Evolutionary conservation across 2,797 vertebrate species (phyloP).

Genomic region (Gallinago stenura): DNA sequence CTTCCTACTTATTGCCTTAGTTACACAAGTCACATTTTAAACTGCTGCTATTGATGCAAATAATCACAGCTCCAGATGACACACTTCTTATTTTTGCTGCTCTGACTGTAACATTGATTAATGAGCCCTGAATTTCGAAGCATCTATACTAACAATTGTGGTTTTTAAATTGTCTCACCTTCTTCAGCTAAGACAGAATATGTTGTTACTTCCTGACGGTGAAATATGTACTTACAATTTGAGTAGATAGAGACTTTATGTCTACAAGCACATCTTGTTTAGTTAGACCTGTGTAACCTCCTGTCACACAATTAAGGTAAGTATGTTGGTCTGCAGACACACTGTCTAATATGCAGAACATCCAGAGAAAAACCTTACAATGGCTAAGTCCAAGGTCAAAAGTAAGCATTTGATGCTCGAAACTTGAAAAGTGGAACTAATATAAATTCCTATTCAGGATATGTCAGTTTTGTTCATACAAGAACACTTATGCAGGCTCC

Average conservation of each 20-base stretch:
- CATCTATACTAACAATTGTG: not conserved
- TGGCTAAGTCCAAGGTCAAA: not conserved
- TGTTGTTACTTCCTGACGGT: not conserved
- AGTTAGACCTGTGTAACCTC: not conserved
- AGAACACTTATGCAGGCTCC: not conserved
- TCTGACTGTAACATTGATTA: constrained; percentile 65
- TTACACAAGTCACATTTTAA: constrained; percentile 24
- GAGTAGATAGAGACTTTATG: not conserved
- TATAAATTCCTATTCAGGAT: not conserved
- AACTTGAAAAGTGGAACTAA: not conserved
- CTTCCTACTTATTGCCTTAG: not conserved
- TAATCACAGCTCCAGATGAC: constrained; percentile 34
- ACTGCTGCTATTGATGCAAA: not conserved
- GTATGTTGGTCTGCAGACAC: not conserved
- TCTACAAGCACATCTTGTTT: not conserved
- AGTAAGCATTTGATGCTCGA: not conserved
- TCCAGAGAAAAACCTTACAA: not conserved
- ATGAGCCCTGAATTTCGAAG: constrained; percentile 44
- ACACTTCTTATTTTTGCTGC: constrained; percentile 23
- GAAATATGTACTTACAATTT: not conserved
- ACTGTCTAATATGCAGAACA: not conserved
- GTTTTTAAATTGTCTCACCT: not conserved
- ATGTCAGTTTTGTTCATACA: not conserved
- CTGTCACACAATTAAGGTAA: not conserved
- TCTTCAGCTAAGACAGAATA: not conserved